A percentile compares a stretch with the other conserved stretches of the same genome.
These are phyloP conservation scores for Oreochromis mossambicus DNA, from an alignment of 2,797 vertebrate species.

Conservation along the genomic window DNA sequence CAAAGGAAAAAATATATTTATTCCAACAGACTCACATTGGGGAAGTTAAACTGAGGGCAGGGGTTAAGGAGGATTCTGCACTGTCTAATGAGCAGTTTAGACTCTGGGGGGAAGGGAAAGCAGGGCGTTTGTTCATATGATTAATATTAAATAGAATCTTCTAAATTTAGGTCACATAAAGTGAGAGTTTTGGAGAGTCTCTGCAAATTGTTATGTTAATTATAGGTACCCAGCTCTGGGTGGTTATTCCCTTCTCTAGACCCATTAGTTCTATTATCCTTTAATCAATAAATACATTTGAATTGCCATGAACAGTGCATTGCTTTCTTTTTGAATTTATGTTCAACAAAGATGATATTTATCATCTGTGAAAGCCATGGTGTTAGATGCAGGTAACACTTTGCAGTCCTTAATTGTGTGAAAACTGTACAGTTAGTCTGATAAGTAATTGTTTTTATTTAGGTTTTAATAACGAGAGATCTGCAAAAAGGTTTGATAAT, in stretches of 20 bases:
- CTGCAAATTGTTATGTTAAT: neutral
- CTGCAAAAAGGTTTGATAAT: neutral
- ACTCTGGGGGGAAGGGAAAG: slow-evolving; percentile 22
- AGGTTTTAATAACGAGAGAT: neutral
- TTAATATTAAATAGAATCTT: slow-evolving; percentile 29
- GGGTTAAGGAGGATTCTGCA: slow-evolving; percentile 5
- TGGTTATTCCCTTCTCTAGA: neutral
- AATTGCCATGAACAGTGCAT: neutral
- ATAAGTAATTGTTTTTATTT: neutral
- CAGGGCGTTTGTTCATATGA: slow-evolving; percentile 3
- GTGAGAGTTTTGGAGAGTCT: neutral
- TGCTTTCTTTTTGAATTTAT: neutral
- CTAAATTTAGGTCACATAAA: neutral
- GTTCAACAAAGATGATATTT: neutral
- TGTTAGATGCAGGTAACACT: neutral
- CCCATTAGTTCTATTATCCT: neutral
- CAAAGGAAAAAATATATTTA: neutral
- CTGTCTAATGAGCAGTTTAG: slow-evolving; percentile 31
- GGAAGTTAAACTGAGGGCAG: slow-evolving; percentile 1
- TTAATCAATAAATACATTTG: neutral
- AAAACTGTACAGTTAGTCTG: neutral
- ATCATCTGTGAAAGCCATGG: neutral
- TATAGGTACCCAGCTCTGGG: neutral
- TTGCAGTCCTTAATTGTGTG: neutral
- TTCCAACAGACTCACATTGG: neutral